Base-by-base conservation (phyloP, 2,888 invertebrate species). In the Zygaena filipendulae region DNA sequence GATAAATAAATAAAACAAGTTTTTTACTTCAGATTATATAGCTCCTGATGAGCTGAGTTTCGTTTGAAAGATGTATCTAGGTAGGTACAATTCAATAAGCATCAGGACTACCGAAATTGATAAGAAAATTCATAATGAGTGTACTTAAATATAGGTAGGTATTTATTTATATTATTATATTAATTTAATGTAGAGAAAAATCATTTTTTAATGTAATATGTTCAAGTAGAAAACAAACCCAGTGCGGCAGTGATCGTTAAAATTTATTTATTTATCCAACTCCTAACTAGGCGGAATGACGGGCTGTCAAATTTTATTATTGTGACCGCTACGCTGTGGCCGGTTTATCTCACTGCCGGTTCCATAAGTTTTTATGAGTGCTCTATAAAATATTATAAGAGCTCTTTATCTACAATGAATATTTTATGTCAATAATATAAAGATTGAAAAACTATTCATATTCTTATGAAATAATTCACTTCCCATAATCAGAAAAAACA, bases 321-420 rank as follows among this genome's bases (percentile, higher is more conserved):
- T 52, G 46, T 47, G 45, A 42, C 49, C 57, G 53, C 55, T 49
- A 51, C 50, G 54, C 48, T 42, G 49, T n/a, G 36, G 33, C 41
- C 45, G 33, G 25, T 47, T 58, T 63, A 64, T 61, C 59, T 55
- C 48, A 46, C 41, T 41, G 53, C 54, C 42, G 36, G 50, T 16
- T 74, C 72, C 71, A 74, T 59, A 59, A 59, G 46, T 58, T 62
- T 74, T 74, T 71, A 74, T 59, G 60, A 59, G 46, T 58, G 61
- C 53, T 67, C 68, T 63, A 72, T 75, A 72, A 75, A 69, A 64
- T 59, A 64, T 63, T 68, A 37, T 52, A 60, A 58, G 50, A 52
- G 54, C 56, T 48, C 62, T 66, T 69, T 69, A 72, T 68, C 64
- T 60, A 42, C 52, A 16, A 16, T 16, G 16, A 16, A 16, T 16